Evolutionary conservation across 35 echinoderm and acorn worm genomes (phyloP), one percentile per base, ranked within the genome.

Genomic region (Apostichopus japonicus): DNA sequence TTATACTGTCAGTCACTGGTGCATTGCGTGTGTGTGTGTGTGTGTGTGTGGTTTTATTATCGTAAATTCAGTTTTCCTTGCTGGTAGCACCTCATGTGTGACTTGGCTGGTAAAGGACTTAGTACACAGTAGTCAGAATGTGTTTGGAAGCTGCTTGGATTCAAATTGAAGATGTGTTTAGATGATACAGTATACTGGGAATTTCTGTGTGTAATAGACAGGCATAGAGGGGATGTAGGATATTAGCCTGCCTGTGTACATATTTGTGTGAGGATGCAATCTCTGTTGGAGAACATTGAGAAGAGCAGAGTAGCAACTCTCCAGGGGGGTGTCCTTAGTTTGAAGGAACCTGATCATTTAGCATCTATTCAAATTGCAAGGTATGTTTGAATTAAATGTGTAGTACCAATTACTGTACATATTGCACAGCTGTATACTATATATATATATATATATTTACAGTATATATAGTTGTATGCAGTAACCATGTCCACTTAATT

Each of bases 241-340:
- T 15, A 67, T 44, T 44, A 4, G 33, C 33, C 33, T 4, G 33
- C 33, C 33, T 44, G 63, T 4, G 63, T 4, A 67, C 63, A 67
- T 67, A 9, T 67, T 0, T 83, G 54, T 83, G n/a, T 15, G 15
- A 83, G 44, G n/a, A 83, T 83, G 79, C 33, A 83, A 54, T 83
- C 79, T 52, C n/a, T 83, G 79, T 83, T 83, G 79, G 79, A 83
- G n/a, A 24, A 52, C 6, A 53, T 83, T 54, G 79, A 44, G 54
- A 83, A 15, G 52, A 83, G 79, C 79, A 83, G 79, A 54, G 44
- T 55, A 54, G 79, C 17, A 6, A 54, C 54, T 44, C 79, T 83
- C 1, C 24, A 54, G 54, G 44, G 3, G 54, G 51, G 51, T 13
- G 11, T 15, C 8, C 19, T 19, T 67, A 19, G 11, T 67, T 67